A percentile compares a stretch with the other conserved stretches of the same genome.
These are phyloP conservation scores for Neolamprologus longior DNA, from an alignment of 2,113 vertebrate species.

Conservation along the genomic window DNA sequence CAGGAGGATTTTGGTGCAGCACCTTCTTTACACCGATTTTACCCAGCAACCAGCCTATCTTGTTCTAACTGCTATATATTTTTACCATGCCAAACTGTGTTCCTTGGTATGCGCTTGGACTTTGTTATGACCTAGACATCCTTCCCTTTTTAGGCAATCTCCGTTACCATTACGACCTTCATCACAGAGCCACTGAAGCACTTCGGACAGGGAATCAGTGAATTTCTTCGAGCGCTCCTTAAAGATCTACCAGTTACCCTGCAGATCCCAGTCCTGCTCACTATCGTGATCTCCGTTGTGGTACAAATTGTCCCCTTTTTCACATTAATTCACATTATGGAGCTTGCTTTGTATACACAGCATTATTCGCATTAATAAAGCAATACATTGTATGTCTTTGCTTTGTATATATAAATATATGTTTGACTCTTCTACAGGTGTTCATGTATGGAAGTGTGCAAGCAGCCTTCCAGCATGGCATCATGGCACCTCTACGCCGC, in stretches of 20 bases:
- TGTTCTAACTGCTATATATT: not conserved
- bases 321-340: not conserved
- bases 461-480: slow-evolving; percentile 56
- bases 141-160: slow-evolving; percentile 68
- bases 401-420: not conserved
- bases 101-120: not conserved
- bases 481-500: slow-evolving; percentile 38
- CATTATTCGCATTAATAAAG: not conserved
- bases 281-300: slow-evolving; percentile 67
- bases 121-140: not conserved
- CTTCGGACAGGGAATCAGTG: slow-evolving; percentile 83
- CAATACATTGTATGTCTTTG: not conserved
- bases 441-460: slow-evolving; percentile 52
- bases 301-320: not conserved
- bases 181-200: slow-evolving; percentile 90
- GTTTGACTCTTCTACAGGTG: slow-evolving; percentile 32
- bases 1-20: not conserved
- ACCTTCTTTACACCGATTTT: not conserved
- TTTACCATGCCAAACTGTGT: not conserved
- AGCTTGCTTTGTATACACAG: not conserved
- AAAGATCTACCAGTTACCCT: slow-evolving; percentile 84
- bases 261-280: slow-evolving; percentile 80
- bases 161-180: slow-evolving; percentile 84
- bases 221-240: slow-evolving; percentile 85
- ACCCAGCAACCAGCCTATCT: not conserved